Conservation (phyloP, 1,140 invertebrate species). For the Habropoda laboriosa region DNA sequence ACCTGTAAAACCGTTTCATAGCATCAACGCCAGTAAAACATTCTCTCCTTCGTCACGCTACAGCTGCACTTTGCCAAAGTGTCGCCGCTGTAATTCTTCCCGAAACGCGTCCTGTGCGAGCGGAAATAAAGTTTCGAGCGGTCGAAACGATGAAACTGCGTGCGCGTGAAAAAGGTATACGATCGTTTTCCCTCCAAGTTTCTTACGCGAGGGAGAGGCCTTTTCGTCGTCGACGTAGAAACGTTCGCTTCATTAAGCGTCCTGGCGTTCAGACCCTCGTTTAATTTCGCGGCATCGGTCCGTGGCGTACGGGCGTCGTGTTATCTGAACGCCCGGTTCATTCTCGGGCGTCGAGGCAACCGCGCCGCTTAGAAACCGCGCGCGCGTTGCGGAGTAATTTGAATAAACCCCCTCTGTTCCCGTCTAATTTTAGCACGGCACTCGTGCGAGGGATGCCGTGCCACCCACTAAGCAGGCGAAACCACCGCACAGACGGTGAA, state of each 20-base stretch:
- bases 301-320: background rate
- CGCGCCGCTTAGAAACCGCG: conserved; percentile 61
- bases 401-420: conserved; percentile 66
- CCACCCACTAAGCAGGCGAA: conserved; percentile 24
- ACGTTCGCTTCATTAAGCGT: conserved; percentile 25
- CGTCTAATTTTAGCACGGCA: conserved; percentile 70
- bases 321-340: conserved; percentile 30
- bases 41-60: background rate
- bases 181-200: too few species aligned
- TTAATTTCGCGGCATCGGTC: conserved; percentile 32
- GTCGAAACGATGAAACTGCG: background rate
- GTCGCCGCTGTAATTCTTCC: background rate
- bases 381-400: conserved; percentile 66
- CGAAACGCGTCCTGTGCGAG: background rate
- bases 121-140: background rate
- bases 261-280: background rate
- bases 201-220: background rate
- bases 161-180: too few species aligned
- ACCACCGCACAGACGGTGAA: too few species aligned
- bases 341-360: conserved; percentile 27
- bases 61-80: background rate
- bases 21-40: background rate
- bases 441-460: conserved; percentile 42
- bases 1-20: background rate
- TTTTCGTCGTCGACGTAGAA: conserved; percentile 2